These are phyloP conservation scores for Salminus brasiliensis DNA, from an alignment of 2,113 vertebrate genomes.

Conservation along the genomic window DNA sequence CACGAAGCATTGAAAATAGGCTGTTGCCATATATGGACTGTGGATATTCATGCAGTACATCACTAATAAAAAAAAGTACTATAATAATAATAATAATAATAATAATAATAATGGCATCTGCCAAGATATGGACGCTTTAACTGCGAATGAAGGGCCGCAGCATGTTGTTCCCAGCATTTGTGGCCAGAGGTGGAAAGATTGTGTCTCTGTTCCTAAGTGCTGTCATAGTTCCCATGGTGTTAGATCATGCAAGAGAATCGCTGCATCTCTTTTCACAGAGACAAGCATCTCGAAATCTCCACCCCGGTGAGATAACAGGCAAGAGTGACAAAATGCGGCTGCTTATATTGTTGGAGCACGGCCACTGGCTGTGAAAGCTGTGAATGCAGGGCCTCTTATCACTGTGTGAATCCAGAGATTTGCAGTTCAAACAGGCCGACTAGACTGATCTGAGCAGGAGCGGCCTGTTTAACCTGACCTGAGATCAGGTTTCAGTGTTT, in stretches of 20 bases:
- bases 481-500: background rate
- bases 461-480: background rate
- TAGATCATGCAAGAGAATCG: background rate
- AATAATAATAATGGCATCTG: too few species aligned
- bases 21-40: too few species aligned
- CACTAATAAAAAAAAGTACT: too few species aligned
- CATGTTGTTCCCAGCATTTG: background rate
- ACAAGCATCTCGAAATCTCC: constrained; percentile 59
- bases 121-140: too few species aligned
- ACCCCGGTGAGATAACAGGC: constrained; percentile 40
- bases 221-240: constrained; percentile 17
- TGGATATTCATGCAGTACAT: too few species aligned
- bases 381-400: constrained; percentile 46
- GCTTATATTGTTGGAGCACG: constrained; percentile 49
- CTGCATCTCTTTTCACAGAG: constrained; percentile 31
- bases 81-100: too few species aligned
- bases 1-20: too few species aligned
- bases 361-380: constrained; percentile 65
- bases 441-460: background rate
- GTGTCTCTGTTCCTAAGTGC: background rate
- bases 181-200: background rate
- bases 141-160: background rate
- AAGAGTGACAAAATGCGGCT: constrained; percentile 54
- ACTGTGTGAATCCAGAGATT: constrained; percentile 22
- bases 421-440: background rate